Evolutionary conservation across 2,888 invertebrate genomes (phyloP).

Genomic region (Hoplodrina blanda): DNA sequence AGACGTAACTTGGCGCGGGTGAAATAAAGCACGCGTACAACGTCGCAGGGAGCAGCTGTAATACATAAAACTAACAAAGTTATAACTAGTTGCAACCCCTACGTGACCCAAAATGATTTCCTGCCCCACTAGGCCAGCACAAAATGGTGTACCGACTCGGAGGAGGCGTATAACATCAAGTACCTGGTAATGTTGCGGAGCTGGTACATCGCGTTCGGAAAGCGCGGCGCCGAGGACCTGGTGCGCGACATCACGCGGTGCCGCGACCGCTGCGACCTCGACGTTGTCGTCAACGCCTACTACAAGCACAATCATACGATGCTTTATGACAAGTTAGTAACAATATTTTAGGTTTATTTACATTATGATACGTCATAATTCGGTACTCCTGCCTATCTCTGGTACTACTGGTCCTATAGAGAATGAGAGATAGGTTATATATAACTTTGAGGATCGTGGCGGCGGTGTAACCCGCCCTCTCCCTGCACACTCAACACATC

Average conservation of each 20-base stretch:
- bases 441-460: too few relatives aligned
- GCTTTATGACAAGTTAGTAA: constrained; percentile 83
- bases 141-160: constrained; percentile 12
- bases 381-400: too few relatives aligned
- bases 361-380: too few relatives aligned
- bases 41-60: too few relatives aligned
- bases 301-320: constrained; percentile 78
- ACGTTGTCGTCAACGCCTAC: constrained; percentile 76
- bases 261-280: constrained; percentile 66
- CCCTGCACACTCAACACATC: background rate
- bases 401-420: too few relatives aligned
- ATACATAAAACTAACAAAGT: too few relatives aligned
- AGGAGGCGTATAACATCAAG: constrained; percentile 34
- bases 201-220: constrained; percentile 56
- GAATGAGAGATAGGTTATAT: too few relatives aligned
- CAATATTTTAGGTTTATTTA: too few relatives aligned
- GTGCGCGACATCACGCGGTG: constrained; percentile 42
- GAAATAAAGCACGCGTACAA: too few relatives aligned
- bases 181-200: constrained; percentile 70
- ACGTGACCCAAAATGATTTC: background rate
- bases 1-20: too few relatives aligned
- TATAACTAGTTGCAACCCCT: too few relatives aligned
- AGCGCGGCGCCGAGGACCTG: constrained; percentile 20
- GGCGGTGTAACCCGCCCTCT: too few relatives aligned
- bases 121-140: constrained; percentile 46